Evolutionary conservation across 2,797 vertebrate species (phyloP).

Genomic region (Scarus forsteni): DNA sequence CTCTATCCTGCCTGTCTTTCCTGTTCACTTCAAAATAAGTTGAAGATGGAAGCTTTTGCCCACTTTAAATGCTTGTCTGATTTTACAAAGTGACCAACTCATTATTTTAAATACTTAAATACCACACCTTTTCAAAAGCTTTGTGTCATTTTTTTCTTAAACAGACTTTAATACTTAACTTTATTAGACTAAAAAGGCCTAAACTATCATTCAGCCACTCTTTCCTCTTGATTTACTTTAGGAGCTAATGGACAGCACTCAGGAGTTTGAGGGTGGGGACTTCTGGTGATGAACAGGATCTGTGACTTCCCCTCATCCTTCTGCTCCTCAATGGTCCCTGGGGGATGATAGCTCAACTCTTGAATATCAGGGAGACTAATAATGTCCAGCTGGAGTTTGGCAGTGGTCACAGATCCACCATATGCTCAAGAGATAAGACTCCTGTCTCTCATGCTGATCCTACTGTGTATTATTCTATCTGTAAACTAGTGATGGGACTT

Average conservation of each 20-base stretch:
- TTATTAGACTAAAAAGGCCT: slow-evolving; percentile 27
- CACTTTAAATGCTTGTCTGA: too few relatives aligned
- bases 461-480: slow-evolving; percentile 27
- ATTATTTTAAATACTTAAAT: background rate
- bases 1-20: too few relatives aligned
- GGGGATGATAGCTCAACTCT: slow-evolving; percentile 63
- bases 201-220: slow-evolving; percentile 18
- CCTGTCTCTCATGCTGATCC: slow-evolving; percentile 46
- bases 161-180: slow-evolving; percentile 33
- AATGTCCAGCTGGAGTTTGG: slow-evolving; percentile 75
- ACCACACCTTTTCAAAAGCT: too few relatives aligned
- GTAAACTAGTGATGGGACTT: slow-evolving; percentile 7
- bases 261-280: slow-evolving; percentile 28
- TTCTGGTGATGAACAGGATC: slow-evolving; percentile 66
- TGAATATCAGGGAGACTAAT: slow-evolving; percentile 62
- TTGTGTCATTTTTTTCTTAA: too few relatives aligned
- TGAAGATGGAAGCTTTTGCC: too few relatives aligned
- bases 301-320: slow-evolving; percentile 30
- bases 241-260: slow-evolving; percentile 58
- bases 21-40: too few relatives aligned
- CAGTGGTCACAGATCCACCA: slow-evolving; percentile 61
- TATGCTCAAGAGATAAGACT: slow-evolving; percentile 68
- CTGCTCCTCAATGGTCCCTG: slow-evolving; percentile 58
- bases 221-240: slow-evolving; percentile 53
- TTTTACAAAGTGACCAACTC: slow-evolving; percentile 12